phyloP scores from a whole-genome alignment of 2,113 vertebrate genomes.

The Heptranchias perlo region DNA sequence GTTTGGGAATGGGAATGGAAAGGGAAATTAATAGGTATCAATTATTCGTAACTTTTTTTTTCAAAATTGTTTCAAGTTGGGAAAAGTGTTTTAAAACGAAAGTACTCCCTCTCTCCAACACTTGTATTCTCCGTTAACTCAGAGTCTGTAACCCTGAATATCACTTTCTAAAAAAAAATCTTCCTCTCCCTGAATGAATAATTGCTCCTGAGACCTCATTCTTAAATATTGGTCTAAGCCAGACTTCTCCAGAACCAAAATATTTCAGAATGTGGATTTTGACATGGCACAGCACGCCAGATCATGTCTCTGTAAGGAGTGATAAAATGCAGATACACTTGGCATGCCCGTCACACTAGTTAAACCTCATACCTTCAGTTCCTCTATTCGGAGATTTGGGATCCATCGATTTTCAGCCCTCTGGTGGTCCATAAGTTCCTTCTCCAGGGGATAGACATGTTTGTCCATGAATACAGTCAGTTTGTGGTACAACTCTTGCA shows the following conservation, averaged over 20 bases:
- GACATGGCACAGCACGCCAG: not conserved
- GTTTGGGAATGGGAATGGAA: not conserved
- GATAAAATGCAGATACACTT: not conserved
- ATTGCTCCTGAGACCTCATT: not conserved
- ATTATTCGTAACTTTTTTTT: not conserved
- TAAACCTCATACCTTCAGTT: conserved; percentile 54
- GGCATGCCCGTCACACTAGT: not conserved
- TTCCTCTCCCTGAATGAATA: no score
- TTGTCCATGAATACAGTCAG: conserved; percentile 43
- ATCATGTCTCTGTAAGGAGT: not conserved
- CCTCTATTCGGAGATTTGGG: conserved; percentile 44
- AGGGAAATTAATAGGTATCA: not conserved
- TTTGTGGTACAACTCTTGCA: conserved; percentile 40
- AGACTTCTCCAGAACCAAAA: not conserved
- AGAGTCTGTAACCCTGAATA: not conserved
- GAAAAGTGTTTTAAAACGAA: not conserved
- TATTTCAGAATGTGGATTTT: not conserved
- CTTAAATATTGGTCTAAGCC: not conserved
- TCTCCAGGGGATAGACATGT: conserved; percentile 49
- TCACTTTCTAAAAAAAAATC: no score
- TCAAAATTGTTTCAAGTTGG: not conserved
- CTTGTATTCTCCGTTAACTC: not conserved
- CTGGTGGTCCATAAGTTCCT: conserved; percentile 46
- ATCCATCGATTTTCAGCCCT: conserved; percentile 43
- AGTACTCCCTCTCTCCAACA: not conserved